A percentile compares a stretch with the other conserved stretches of the same genome.
Evolutionary conservation across 2,113 vertebrate genomes (phyloP).

Genomic region (Seriola quinqueradiata): DNA sequence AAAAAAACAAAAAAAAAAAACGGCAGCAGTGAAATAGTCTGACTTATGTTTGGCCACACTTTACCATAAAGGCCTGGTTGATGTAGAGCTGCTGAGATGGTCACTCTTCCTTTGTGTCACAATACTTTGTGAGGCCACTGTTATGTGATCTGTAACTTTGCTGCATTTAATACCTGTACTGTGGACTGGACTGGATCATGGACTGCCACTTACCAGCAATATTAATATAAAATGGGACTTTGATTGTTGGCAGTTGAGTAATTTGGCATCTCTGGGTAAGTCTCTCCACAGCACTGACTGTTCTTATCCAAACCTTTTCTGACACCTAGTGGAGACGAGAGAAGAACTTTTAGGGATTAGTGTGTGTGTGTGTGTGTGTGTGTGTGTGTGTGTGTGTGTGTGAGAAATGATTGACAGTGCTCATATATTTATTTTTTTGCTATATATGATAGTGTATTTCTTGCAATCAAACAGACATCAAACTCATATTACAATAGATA

Average conservation of each 20-base stretch:
- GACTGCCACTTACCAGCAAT: too few relatives aligned
- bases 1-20: too few relatives aligned
- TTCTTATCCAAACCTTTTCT: slow-evolving; percentile 12
- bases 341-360: background rate
- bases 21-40: too few relatives aligned
- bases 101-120: too few relatives aligned
- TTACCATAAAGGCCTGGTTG: too few relatives aligned
- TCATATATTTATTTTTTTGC: background rate
- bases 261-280: background rate
- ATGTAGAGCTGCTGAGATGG: too few relatives aligned
- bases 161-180: background rate
- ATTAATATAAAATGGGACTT: too few relatives aligned
- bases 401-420: background rate
- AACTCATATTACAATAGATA: slow-evolving; percentile 40
- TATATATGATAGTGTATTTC: background rate
- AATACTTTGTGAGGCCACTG: too few relatives aligned
- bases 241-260: background rate
- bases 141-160: background rate
- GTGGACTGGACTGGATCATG: too few relatives aligned
- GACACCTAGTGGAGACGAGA: slow-evolving; percentile 45
- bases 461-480: background rate
- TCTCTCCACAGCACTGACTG: background rate
- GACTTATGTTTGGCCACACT: too few relatives aligned
- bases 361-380: too few relatives aligned
- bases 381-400: too few relatives aligned